A percentile compares a stretch with the other conserved stretches of the same genome.
phyloP scores from a whole-genome alignment of 2,888 invertebrate species.

The Tetranychus piercei region DNA sequence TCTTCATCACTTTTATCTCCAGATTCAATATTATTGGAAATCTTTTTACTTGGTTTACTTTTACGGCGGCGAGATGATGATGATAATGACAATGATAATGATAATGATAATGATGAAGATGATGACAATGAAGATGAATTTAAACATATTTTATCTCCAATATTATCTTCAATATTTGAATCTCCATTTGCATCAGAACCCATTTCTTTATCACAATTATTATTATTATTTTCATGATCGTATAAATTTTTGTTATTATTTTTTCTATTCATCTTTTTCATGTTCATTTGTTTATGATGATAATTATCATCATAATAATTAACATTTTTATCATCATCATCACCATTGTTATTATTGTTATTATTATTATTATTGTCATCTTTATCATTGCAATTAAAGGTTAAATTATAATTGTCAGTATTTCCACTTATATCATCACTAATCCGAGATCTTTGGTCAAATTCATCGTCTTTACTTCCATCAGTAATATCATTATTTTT shows the following conservation, averaged over 20 bases:
- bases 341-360: no score
- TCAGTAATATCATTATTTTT: not conserved
- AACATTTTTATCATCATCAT: no score
- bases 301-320: no score
- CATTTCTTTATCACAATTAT: not conserved
- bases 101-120: not conserved
- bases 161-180: not conserved
- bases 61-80: conserved; percentile 22
- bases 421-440: not conserved
- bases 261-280: no score
- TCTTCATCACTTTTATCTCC: conserved; percentile 2
- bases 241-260: no score
- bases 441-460: not conserved
- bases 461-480: not conserved
- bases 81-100: not conserved
- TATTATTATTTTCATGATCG: not conserved
- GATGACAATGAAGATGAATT: not conserved
- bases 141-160: not conserved
- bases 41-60: conserved; percentile 22
- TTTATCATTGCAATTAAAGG: no score
- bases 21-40: conserved; percentile 1
- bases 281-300: no score
- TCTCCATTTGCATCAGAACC: not conserved
- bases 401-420: no score
- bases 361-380: not conserved